Base-by-base conservation (phyloP, 2,888 invertebrate species). In the Diarsia mendica region DNA sequence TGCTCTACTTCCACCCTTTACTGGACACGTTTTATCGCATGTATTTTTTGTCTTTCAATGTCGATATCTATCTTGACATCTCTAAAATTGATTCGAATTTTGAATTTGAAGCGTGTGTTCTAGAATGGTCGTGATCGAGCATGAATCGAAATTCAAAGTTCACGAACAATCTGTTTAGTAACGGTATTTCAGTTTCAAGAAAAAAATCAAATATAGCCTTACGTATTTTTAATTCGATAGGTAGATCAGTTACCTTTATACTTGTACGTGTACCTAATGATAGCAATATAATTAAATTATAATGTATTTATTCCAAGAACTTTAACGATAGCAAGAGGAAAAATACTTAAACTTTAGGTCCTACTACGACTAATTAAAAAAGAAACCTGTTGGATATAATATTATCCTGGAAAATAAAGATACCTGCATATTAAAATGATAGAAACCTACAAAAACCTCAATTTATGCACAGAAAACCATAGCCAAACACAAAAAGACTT, bases 1-100 rank as follows among this genome's bases (percentile, higher is more conserved):
- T 95, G 95, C 91, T 88, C 88, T 90, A 92, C 93, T 94, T 95
- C 82, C 92, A 95, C 95, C 95, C 96, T 95, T 95, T 92, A 88
- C 92, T 92, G 92, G 90, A 89, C 92, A 89, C 88, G 86, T 83
- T 79, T 77, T 82, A 85, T 82, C 74, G 85, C 85, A 58, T 66
- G 80, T 87, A 89, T 89, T 82, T 83, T 85, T 79, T 84, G 84
- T 89, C 86, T 87, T 83, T 77, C 82, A 85, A 75, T 79, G 80
- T 86, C 83, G 82, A 85, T 86, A 88, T 82, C 69, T 82, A 78
- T 86, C 85, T 87, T 83, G 72, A 73, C 75, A 87, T 88, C 87
- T 85, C 85, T 85, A 79, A 74, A 80, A 77, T 80, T 77, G 18
- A 67, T 77, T 74, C 20, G 65, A 69, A 61, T 73, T 70, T 68